Base-by-base conservation (phyloP, 1,140 invertebrate species). In the Steinernema feltiae region DNA sequence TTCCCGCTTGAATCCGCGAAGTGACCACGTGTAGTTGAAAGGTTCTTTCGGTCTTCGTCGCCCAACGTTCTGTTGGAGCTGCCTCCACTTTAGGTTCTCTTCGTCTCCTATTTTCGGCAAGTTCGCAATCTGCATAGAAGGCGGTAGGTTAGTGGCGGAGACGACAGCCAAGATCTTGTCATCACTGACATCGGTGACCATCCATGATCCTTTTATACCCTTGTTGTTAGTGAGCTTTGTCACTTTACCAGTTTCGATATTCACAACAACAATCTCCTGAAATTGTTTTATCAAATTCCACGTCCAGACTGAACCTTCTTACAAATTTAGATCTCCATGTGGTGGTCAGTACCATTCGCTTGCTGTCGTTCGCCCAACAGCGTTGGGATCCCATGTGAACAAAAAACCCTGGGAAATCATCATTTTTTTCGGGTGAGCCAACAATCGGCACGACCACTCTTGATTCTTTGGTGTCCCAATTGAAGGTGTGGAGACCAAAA, bases 251-350 rank as follows among this genome's bases (percentile, higher is more conserved):
- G 41, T 81, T 12, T 83, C 71, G 17, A 79, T 32, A 73, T 87
- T 75, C 12, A 85, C 35, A 41, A 72, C 32, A n/a, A 82, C 41
- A 1, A 85, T 69, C 48, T 75, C 76, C 73, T 74, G 91, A 83
- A 21, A 91, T 84, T 41, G 7, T 7, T 18, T 41, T 41, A 7
- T 41, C 7, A 18, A 7, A 7, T 41, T 41, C 35, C 7, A 41
- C 18, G 18, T 41, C 7, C 35, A 41, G 18, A 41, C 35, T n/a
- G n/a, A n/a, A n/a, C n/a, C n/a, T n/a, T n/a, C n/a, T n/a, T 41
- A 41, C 35, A 18, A 7, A 41, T 41, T 41, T 41, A 7, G 35
- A 41, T 41, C 35, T 18, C 35, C 35, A 41, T 7, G 35, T 41
- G 35, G 35, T 41, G 7, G 35, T 41, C 7, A 41, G 7, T 18